A percentile compares a stretch with the other conserved stretches of the same genome.
These are phyloP conservation scores for Ctenicera cuprea DNA, from an alignment of 2,888 invertebrate genomes.

Conservation along the genomic window DNA sequence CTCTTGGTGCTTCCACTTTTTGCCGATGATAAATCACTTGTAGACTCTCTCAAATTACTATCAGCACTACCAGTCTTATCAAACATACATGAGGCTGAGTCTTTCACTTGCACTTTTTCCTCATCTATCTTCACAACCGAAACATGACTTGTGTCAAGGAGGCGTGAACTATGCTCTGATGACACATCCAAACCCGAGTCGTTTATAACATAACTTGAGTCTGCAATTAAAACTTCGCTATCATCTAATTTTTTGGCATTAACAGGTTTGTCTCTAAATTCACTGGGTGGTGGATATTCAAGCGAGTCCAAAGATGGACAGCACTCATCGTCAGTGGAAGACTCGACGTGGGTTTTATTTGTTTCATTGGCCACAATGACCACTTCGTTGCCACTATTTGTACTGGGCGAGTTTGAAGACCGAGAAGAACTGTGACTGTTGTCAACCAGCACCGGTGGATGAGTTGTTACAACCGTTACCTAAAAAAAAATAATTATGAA, in stretches of 20 bases:
- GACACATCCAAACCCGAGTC: slow-evolving; percentile 79
- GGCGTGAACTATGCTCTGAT: slow-evolving; percentile 69
- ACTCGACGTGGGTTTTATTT: slow-evolving; percentile 82
- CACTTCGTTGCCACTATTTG: slow-evolving; percentile 80
- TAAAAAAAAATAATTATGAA: slow-evolving; percentile 65
- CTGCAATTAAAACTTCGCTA: slow-evolving; percentile 88
- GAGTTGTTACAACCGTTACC: slow-evolving; percentile 89
- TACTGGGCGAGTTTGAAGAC: slow-evolving; percentile 71
- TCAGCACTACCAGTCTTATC: slow-evolving; percentile 63
- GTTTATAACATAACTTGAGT: slow-evolving; percentile 81
- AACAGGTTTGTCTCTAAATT: slow-evolving; percentile 70
- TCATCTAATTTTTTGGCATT: slow-evolving; percentile 86
- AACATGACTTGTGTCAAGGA: slow-evolving; percentile 90
- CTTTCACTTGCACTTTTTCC: slow-evolving; percentile 83
- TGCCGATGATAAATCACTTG: slow-evolving; percentile 70
- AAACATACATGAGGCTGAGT: slow-evolving; percentile 75
- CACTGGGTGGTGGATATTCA: slow-evolving; percentile 75
- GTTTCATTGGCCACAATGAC: slow-evolving; percentile 86
- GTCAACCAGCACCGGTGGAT: slow-evolving; percentile 86
- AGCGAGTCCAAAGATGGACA: slow-evolving; percentile 85
- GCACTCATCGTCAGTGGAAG: slow-evolving; percentile 72
- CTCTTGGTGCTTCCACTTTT: slow-evolving; percentile 65
- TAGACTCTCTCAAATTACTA: slow-evolving; percentile 66
- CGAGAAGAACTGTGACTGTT: slow-evolving; percentile 75
- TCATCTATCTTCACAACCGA: slow-evolving; percentile 94